These are phyloP conservation scores for Orgyia antiqua DNA, from an alignment of 2,888 invertebrate species.

Conservation along the genomic window DNA sequence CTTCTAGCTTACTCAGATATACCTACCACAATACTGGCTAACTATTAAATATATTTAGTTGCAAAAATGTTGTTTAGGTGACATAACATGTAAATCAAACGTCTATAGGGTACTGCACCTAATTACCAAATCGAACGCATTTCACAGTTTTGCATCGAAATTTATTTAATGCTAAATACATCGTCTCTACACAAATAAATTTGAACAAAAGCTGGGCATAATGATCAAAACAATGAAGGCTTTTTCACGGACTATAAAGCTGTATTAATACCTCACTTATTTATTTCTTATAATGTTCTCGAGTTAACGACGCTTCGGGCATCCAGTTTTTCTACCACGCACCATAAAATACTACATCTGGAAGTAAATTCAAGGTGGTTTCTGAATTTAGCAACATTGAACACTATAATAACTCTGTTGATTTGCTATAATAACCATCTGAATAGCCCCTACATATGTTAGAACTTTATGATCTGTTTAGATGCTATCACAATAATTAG, in stretches of 20 bases:
- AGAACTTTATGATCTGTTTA: slow-evolving; percentile 21
- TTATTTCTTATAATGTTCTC: slow-evolving; percentile 74
- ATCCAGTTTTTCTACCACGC: slow-evolving; percentile 66
- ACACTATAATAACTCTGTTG: slow-evolving; percentile 39
- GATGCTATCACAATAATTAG: slow-evolving; percentile 22
- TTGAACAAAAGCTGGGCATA: slow-evolving; percentile 43
- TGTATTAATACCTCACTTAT: slow-evolving; percentile 70
- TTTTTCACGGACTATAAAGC: slow-evolving; percentile 73
- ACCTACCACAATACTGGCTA: too few species aligned
- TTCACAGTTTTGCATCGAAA: slow-evolving; percentile 28
- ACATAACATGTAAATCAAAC: too few species aligned
- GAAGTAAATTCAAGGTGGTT: slow-evolving; percentile 48
- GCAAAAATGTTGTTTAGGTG: slow-evolving; percentile 3
- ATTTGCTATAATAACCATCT: slow-evolving; percentile 30
- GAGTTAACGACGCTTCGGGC: slow-evolving; percentile 68
- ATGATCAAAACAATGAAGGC: slow-evolving; percentile 61
- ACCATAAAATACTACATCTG: slow-evolving; percentile 68
- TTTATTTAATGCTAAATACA: slow-evolving; percentile 44
- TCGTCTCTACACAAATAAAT: slow-evolving; percentile 39
- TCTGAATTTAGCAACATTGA: slow-evolving; percentile 47
- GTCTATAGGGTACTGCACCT: too few species aligned
- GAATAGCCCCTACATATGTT: slow-evolving; percentile 19
- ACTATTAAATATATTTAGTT: too few species aligned
- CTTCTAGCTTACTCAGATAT: slow-evolving; percentile 28
- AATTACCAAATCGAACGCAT: slow-evolving; percentile 20